Conservation (phyloP, 2,797 vertebrate species). For the Sebastiscus albofasciatus region DNA sequence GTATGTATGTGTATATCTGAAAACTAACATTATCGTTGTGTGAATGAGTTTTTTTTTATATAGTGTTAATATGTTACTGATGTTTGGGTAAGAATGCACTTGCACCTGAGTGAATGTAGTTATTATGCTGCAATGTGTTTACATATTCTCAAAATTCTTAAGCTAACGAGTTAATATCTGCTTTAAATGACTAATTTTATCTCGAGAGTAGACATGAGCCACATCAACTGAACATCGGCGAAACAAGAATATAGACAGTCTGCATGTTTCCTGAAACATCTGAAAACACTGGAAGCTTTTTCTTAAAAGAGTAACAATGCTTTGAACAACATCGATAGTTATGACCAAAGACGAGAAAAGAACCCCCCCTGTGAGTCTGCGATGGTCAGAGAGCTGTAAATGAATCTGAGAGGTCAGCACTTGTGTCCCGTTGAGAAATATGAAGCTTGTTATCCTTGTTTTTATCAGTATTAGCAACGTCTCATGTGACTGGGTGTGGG, state of each 20-base stretch:
- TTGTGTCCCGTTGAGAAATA: slow-evolving; percentile 75
- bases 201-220: slow-evolving; percentile 51
- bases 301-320: slow-evolving; percentile 35
- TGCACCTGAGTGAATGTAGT: slow-evolving; percentile 83
- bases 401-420: slow-evolving; percentile 71
- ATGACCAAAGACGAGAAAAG: slow-evolving; percentile 72
- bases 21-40: slow-evolving; percentile 65
- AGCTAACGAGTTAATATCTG: slow-evolving; percentile 69
- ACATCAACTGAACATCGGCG: slow-evolving; percentile 30
- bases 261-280: slow-evolving; percentile 41
- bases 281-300: slow-evolving; percentile 52
- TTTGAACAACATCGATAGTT: slow-evolving; percentile 54
- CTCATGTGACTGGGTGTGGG: slow-evolving; percentile 45
- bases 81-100: slow-evolving; percentile 84
- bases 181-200: slow-evolving; percentile 61
- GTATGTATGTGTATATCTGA: slow-evolving; percentile 59
- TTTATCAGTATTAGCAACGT: slow-evolving; percentile 81
- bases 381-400: slow-evolving; percentile 48
- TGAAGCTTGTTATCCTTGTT: slow-evolving; percentile 71
- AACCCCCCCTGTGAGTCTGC: slow-evolving; percentile 18
- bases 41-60: slow-evolving; percentile 64
- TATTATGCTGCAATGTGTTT: slow-evolving; percentile 72
- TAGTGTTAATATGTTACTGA: slow-evolving; percentile 75
- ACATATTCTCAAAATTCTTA: slow-evolving; percentile 72
- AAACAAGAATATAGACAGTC: slow-evolving; percentile 37